Conservation (phyloP, 2,113 vertebrate genomes). For the Hystrix brachyura region DNA sequence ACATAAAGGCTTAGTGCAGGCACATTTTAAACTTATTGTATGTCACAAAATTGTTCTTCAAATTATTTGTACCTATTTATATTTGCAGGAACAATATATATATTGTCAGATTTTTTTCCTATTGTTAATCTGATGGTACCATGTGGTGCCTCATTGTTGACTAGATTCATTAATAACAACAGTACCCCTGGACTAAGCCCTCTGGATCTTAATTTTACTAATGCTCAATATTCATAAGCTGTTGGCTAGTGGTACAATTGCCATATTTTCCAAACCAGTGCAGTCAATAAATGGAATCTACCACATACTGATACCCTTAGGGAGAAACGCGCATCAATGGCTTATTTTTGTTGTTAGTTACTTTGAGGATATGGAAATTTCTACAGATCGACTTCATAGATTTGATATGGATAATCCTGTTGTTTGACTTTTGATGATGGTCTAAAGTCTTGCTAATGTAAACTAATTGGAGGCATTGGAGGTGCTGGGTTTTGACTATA, state of each 20-base stretch:
- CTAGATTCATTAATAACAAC: not conserved
- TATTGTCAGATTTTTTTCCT: not conserved
- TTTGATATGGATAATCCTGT: not conserved
- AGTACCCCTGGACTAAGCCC: not conserved
- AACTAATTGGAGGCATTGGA: constrained; percentile 9
- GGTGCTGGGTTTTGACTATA: constrained; percentile 36
- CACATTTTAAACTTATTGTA: not conserved
- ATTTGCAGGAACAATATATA: not conserved
- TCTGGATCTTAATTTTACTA: not conserved
- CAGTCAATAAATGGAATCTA: not conserved
- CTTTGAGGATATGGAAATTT: constrained; percentile 1
- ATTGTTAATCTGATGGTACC: not conserved
- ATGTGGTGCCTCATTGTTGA: not conserved
- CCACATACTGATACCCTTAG: not conserved
- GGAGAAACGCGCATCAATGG: not conserved
- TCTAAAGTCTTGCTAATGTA: constrained; percentile 36
- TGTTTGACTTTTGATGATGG: constrained; percentile 46
- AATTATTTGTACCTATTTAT: not conserved
- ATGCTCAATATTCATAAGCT: not conserved
- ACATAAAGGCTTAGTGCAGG: not conserved
- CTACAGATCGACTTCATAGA: not conserved
- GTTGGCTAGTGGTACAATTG: not conserved
- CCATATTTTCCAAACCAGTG: not conserved
- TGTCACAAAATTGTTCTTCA: not conserved
- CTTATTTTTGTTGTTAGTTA: not conserved